phyloP scores from a whole-genome alignment of 2,113 vertebrate genomes.

The Barnardius zonarius region DNA sequence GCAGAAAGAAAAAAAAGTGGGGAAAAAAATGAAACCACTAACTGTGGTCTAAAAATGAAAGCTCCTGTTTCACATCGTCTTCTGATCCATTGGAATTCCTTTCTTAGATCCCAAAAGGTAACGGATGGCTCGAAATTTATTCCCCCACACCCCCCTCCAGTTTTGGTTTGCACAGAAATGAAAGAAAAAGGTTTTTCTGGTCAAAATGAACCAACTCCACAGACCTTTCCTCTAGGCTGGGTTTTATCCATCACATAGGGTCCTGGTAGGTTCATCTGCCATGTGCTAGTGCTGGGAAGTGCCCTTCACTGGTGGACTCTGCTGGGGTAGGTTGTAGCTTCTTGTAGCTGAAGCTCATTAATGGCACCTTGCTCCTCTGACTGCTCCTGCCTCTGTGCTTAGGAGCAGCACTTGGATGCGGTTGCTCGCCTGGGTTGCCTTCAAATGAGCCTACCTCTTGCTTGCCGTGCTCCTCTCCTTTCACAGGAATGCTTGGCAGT shows the following conservation, averaged over 20 bases:
- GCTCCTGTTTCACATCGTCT: not conserved
- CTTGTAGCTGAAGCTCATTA: not conserved
- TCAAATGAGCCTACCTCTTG: not conserved
- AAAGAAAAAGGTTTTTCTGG: not conserved
- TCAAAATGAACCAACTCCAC: not conserved
- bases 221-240: not conserved
- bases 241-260: not conserved
- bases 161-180: not conserved
- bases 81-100: not conserved
- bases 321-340: fast-evolving
- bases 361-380: not conserved
- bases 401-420: fast-evolving
- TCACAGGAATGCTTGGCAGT: constrained; percentile 40
- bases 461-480: not conserved
- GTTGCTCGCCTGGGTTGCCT: fast-evolving
- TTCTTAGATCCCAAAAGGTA: not conserved
- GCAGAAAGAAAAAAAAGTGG: too few species aligned
- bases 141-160: too few species aligned
- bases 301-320: not conserved
- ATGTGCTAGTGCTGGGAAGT: not conserved
- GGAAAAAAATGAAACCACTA: not conserved
- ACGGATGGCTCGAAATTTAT: not conserved
- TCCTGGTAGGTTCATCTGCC: not conserved
- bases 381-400: not conserved
- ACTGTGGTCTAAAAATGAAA: not conserved